Evolutionary conservation across 2,888 invertebrate genomes (phyloP).

Genomic region (Cremastobaeus sp.): DNA sequence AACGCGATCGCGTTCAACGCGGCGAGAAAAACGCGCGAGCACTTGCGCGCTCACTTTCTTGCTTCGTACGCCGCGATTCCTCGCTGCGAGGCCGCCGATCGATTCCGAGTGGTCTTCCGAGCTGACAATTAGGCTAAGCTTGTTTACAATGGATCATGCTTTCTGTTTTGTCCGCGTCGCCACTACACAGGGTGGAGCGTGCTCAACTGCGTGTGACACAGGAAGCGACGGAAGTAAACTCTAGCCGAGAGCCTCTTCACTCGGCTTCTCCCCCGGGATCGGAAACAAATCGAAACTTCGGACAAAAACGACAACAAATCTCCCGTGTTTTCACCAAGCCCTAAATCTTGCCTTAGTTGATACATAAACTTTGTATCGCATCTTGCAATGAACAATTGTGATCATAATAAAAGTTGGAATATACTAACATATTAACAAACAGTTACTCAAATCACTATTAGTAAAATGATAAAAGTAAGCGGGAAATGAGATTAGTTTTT

Average conservation of each 20-base stretch:
- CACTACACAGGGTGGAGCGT: conserved; percentile 70
- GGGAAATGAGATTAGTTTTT: too few species aligned
- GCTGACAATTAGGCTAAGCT: conserved; percentile 54
- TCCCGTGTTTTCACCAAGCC: neutral
- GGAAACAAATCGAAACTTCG: conserved; percentile 34
- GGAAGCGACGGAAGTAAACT: conserved; percentile 70
- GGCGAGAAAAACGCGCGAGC: neutral
- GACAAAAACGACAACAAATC: conserved; percentile 21
- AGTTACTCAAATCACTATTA: too few species aligned
- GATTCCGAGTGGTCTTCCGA: too few species aligned
- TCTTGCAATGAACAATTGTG: too few species aligned
- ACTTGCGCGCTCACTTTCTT: conserved; percentile 1
- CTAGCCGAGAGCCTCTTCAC: conserved; percentile 35
- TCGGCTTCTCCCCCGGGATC: conserved; percentile 43
- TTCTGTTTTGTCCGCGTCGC: conserved; percentile 38
- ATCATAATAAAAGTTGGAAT: too few species aligned
- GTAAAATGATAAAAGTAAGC: too few species aligned
- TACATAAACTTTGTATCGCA: too few species aligned
- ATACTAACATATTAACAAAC: too few species aligned
- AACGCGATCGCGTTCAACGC: conserved; percentile 18
- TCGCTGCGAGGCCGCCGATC: too few species aligned
- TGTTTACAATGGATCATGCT: conserved; percentile 47
- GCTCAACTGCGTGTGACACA: conserved; percentile 79
- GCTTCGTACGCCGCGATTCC: neutral
- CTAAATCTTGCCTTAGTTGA: too few species aligned